Conservation (phyloP, 1,140 invertebrate species). For the Sinella curviseta region DNA sequence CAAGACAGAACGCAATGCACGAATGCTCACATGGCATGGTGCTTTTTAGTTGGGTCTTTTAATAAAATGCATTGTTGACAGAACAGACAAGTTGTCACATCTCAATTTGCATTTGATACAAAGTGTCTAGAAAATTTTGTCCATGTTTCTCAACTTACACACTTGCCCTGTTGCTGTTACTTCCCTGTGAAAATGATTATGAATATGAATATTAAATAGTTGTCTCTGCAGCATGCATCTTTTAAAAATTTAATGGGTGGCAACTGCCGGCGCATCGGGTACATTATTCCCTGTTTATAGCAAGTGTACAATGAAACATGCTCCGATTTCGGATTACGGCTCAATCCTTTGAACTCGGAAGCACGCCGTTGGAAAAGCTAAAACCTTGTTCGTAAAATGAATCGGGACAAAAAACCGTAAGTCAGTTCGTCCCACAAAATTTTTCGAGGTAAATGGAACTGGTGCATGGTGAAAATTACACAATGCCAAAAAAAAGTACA, state of each 20-base stretch:
- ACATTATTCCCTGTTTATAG: neutral
- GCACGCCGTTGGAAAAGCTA: neutral
- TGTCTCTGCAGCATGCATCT: neutral
- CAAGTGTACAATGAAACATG: slow-evolving; percentile 7
- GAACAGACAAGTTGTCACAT: neutral
- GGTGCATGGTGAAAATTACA: too few relatives aligned
- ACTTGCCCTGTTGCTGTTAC: neutral
- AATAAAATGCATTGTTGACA: neutral
- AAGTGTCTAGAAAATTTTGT: neutral
- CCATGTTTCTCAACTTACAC: neutral
- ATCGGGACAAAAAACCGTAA: neutral
- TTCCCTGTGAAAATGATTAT: neutral
- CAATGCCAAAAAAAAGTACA: too few relatives aligned
- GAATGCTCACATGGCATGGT: too few relatives aligned
- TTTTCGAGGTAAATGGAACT: neutral
- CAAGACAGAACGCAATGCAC: too few relatives aligned
- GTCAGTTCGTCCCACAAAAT: neutral
- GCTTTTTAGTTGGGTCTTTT: neutral
- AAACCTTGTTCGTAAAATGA: neutral
- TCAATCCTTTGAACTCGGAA: too few relatives aligned
- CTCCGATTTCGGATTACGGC: neutral
- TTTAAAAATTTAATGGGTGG: neutral
- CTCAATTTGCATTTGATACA: slow-evolving; percentile 15
- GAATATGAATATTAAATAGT: slow-evolving; percentile 22
- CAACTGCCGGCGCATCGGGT: neutral